Conservation (phyloP, 2,888 invertebrate genomes). For the Eubasilissa splendida region DNA sequence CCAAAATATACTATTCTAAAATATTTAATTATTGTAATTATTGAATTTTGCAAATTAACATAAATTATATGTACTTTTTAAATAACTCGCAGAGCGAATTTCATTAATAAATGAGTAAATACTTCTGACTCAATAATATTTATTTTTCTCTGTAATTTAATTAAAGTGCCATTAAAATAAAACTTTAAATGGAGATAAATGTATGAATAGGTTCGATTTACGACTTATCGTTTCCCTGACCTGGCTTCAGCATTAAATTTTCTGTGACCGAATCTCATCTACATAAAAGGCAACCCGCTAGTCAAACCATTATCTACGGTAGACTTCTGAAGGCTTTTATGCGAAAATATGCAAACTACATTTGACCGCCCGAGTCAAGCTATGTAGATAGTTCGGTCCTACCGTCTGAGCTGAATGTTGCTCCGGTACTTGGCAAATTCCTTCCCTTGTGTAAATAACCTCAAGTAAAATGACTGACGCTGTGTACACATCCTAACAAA, state of each 20-base stretch:
- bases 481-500: slow-evolving; percentile 42
- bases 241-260: slow-evolving; percentile 15
- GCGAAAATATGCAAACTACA: slow-evolving; percentile 49
- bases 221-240: too few species aligned
- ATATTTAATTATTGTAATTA: too few species aligned
- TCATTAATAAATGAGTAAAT: too few species aligned
- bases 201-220: too few species aligned
- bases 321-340: slow-evolving; percentile 34
- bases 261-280: slow-evolving; percentile 15
- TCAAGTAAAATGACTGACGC: slow-evolving; percentile 47
- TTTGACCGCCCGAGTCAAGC: slow-evolving; percentile 43
- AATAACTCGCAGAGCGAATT: too few species aligned
- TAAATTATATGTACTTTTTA: too few species aligned
- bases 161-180: too few species aligned
- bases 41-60: too few species aligned
- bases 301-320: slow-evolving; percentile 42
- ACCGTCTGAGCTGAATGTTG: neutral
- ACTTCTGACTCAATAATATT: too few species aligned
- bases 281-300: slow-evolving; percentile 59
- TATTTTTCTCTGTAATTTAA: too few species aligned
- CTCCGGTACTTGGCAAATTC: slow-evolving; percentile 28
- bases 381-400: neutral
- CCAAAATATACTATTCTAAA: too few species aligned
- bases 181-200: too few species aligned
- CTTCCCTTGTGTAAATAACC: slow-evolving; percentile 47